phyloP scores from a whole-genome alignment of 1,140 invertebrate genomes.

The Euglossa dilemma region DNA sequence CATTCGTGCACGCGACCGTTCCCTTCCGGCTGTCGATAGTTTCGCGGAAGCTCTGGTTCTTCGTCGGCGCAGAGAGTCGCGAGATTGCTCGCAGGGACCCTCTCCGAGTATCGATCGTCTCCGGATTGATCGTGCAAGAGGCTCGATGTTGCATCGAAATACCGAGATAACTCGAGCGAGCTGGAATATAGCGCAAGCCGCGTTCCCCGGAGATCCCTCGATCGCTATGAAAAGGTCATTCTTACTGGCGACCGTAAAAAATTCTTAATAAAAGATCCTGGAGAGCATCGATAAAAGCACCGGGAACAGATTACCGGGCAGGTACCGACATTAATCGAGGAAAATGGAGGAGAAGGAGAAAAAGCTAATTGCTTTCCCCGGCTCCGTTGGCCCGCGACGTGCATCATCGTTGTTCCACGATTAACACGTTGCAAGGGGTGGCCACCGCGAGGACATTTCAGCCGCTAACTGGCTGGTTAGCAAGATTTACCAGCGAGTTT shows the following conservation, averaged over 20 bases:
- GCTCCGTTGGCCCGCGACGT: background rate
- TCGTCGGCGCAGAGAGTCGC: background rate
- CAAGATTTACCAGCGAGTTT: constrained; percentile 23
- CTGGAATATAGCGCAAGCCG: background rate
- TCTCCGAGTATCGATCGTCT: background rate
- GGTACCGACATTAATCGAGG: background rate
- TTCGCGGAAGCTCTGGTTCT: background rate
- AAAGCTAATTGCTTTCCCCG: background rate
- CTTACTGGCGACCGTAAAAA: background rate
- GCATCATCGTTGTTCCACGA: background rate
- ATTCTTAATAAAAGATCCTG: background rate
- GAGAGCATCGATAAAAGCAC: background rate
- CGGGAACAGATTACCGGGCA: background rate
- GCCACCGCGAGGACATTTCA: background rate
- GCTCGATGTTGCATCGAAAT: background rate
- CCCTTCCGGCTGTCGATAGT: background rate
- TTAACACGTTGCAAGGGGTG: background rate
- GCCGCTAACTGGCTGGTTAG: background rate
- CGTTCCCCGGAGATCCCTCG: too few species aligned
- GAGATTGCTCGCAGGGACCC: too few species aligned
- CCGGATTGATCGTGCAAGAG: background rate
- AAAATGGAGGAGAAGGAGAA: background rate
- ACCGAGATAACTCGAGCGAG: background rate
- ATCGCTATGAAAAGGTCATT: background rate
- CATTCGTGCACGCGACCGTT: constrained; percentile 6